Percentiles rank a stretch among this genome's conserved stretches.
These are phyloP conservation scores for Dorcus parallelipipedus DNA, from an alignment of 2,888 invertebrate genomes.

Conservation along the genomic window DNA sequence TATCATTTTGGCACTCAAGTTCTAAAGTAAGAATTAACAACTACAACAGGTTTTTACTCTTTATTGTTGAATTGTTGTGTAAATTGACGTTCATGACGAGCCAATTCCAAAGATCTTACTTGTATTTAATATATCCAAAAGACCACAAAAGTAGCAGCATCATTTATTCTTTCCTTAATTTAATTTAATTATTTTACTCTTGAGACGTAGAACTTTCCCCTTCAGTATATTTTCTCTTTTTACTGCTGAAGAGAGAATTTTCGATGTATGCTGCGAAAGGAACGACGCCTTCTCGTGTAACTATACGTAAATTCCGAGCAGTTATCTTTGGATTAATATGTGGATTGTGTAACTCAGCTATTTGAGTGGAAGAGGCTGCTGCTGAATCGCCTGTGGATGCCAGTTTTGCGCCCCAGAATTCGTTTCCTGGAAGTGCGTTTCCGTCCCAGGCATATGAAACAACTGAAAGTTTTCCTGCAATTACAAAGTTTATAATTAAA, in stretches of 20 bases:
- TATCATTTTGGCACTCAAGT: no score
- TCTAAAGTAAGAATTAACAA: no score
- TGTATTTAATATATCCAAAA: no score
- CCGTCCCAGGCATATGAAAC: slow-evolving; percentile 73
- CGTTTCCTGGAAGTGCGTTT: slow-evolving; percentile 70
- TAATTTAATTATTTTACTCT: background rate
- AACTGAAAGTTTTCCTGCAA: slow-evolving; percentile 51
- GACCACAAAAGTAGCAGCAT: no score
- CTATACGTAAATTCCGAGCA: slow-evolving; percentile 54
- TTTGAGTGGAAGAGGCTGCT: slow-evolving; percentile 60
- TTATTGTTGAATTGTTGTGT: no score
- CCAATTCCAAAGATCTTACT: no score
- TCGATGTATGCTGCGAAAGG: slow-evolving; percentile 25
- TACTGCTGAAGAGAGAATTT: background rate
- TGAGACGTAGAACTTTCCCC: background rate
- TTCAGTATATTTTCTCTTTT: background rate
- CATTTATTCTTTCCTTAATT: background rate
- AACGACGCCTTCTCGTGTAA: slow-evolving; percentile 37
- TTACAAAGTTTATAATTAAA: background rate
- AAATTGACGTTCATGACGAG: no score
- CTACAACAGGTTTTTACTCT: no score
- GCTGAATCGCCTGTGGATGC: slow-evolving; percentile 60
- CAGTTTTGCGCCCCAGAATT: slow-evolving; percentile 63
- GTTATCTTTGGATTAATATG: slow-evolving; percentile 55
- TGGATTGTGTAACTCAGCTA: slow-evolving; percentile 61